A percentile compares a stretch with the other conserved stretches of the same genome.
These are phyloP conservation scores for Pristis pectinata DNA, from an alignment of 2,797 vertebrate genomes.

Conservation along the genomic window DNA sequence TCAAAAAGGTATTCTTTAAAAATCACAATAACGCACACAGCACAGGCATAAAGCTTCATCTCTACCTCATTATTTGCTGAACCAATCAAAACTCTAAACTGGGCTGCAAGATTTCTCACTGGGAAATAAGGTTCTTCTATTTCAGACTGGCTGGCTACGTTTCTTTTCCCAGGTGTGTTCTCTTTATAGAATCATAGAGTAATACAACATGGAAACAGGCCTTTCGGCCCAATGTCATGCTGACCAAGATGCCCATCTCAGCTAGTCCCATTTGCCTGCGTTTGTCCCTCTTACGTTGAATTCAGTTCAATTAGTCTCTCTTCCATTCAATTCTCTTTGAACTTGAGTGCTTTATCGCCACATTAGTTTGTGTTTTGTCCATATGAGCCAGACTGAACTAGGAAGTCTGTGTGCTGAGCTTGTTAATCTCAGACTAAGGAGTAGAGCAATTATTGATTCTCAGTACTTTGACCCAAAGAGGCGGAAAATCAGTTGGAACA, in stretches of 20 bases:
- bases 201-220: too few relatives aligned
- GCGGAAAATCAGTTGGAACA: neutral
- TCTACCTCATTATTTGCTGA: neutral
- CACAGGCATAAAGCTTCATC: neutral
- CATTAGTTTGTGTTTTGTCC: neutral
- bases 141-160: neutral
- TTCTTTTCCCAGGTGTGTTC: neutral
- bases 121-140: neutral
- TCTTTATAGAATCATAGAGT: too few relatives aligned
- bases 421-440: neutral
- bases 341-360: neutral
- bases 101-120: neutral
- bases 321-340: neutral
- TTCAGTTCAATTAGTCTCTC: too few relatives aligned
- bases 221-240: too few relatives aligned
- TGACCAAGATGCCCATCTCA: too few relatives aligned
- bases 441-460: neutral
- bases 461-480: neutral
- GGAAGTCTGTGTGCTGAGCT: neutral
- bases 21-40: neutral
- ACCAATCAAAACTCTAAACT: neutral
- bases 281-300: too few relatives aligned
- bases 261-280: too few relatives aligned
- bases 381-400: neutral
- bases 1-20: neutral